Base-by-base conservation (phyloP, 2,113 vertebrate species). In the Pterocles gutturalis region DNA sequence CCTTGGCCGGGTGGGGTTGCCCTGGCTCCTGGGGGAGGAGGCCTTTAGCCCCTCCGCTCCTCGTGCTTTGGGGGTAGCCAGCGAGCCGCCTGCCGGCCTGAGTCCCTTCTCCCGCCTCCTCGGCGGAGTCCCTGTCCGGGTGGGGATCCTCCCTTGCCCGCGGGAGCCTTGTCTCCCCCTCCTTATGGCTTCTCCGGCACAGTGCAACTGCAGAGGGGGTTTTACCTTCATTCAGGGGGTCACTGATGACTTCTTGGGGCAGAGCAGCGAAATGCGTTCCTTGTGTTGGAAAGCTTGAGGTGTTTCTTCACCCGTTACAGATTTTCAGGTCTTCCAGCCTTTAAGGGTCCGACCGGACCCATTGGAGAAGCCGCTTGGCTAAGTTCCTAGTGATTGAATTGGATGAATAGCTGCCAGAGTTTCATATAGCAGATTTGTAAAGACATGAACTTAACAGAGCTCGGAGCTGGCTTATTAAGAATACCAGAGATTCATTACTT, bases 201-300 rank as follows among this genome's bases (percentile, higher is more conserved):
- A 11, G 6, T 38, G 81, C 38, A 17, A 25, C 5, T 7, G 38
- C 14, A 9, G 29, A 13, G 19, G 3, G 16, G 24, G 2, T 5
- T 48, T 43, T 8, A 8, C 3, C 9, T 7, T 36, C 43, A 0
- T 60, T 10, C 21, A 5, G 10, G 10, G 46, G 1, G 2, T 38
- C 58, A 0, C 15, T 6, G 21, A 0, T 38, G 14, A 0, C 3
- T 67, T 29, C 4, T 4, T 45, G 49, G 43, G 31, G n/a, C 33
- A 49, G 11, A 51, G 24, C 26, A 36, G 41, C 4, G 8, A 54
- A 45, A 20, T 5, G 6, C 13, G 1, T 22, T 12, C 2, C 4
- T 31, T 26, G 36, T 62, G 5, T 11, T 28, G 64, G 9, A 24
- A 69, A 7, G 18, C 15, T 41, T 21, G 20, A 31, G 33, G 20